Conservation (phyloP, 2,888 invertebrate species). For the Sycophila texana region DNA sequence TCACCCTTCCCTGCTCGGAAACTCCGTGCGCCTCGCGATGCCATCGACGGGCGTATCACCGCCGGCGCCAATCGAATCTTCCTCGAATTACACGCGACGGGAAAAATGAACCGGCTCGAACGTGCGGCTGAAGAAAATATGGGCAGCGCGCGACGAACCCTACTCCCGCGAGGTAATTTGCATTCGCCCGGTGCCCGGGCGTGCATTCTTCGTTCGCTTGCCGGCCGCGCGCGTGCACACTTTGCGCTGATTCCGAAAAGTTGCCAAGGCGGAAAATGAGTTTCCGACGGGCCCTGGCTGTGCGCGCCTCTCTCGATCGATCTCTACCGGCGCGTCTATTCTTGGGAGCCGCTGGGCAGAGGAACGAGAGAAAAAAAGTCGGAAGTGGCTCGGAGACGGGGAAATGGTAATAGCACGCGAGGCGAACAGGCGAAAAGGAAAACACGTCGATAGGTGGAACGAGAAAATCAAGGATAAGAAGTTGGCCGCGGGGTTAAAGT, state of each 20-base stretch:
- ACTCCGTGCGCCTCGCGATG: background rate
- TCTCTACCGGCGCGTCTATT: slow-evolving; percentile 1
- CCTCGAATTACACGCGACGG: background rate
- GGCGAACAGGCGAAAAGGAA: background rate
- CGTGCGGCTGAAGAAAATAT: background rate
- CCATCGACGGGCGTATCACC: background rate
- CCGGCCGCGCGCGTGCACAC: slow-evolving; percentile 14
- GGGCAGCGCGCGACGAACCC: background rate
- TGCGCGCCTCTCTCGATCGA: background rate
- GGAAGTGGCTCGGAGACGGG: slow-evolving; percentile 15
- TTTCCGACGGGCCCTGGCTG: slow-evolving; percentile 57
- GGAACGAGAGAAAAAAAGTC: background rate
- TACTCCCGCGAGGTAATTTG: background rate
- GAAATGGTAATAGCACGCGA: slow-evolving; percentile 38
- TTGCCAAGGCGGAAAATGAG: slow-evolving; percentile 69
- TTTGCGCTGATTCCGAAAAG: slow-evolving; percentile 63
- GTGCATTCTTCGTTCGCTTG: slow-evolving; percentile 21
- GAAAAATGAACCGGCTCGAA: background rate
- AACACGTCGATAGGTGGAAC: background rate
- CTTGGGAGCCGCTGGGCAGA: background rate
- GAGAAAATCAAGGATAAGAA: background rate
- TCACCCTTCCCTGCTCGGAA: background rate
- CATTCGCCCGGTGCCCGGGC: background rate
- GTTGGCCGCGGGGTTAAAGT: slow-evolving; percentile 5
- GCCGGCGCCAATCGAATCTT: background rate